Evolutionary conservation across 1,140 invertebrate species (phyloP), one percentile per base, ranked within the genome.

Genomic region (Aphis craccivora): DNA sequence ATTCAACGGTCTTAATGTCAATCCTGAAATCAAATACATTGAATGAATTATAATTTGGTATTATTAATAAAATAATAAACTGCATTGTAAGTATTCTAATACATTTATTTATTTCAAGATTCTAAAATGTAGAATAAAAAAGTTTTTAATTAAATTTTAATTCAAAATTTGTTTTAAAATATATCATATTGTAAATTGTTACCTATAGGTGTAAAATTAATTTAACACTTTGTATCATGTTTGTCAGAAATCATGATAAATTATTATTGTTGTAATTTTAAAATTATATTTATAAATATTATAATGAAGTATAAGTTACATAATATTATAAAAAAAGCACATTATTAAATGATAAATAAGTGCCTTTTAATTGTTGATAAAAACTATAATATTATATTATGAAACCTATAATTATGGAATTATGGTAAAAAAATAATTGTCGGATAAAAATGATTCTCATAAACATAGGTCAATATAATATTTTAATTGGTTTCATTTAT

Each of bases 1-100:
- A 91, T 96, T 95, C 76, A 97, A 95, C 23, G 96, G 96, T 94
- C 97, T 96, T 90, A 98, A 95, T 88, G 96, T 96, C 94, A 98
- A 97, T 94, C 98, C 98, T 98, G 95, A 84, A 95, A 95, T 93
- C 55, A 60, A 93, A 91, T 30, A 94, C 6, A 76, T 51, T 51
- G 48, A 51, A 91, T n/a, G 30, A 53, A 51, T 2, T 23, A 25
- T 76, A n/a, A 76, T 76, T n/a, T 76, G 18, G 14, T 76, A 76
- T 30, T 67, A 76, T 35, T 76, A 4, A 76, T n/a, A 76, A 76
- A 18, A 76, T 18, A 7, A 53, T 89, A 55, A 37, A 55, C n/a
- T 1, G 1, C 7, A n/a, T 23, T n/a, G 14, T 53, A 88, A 37
- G 1, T 11, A 43, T 43, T 30, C 4, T 86, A 86, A 45, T 86